Evolutionary conservation across 1,140 invertebrate genomes (phyloP).

Genomic region (Caenorhabditis elegans): DNA sequence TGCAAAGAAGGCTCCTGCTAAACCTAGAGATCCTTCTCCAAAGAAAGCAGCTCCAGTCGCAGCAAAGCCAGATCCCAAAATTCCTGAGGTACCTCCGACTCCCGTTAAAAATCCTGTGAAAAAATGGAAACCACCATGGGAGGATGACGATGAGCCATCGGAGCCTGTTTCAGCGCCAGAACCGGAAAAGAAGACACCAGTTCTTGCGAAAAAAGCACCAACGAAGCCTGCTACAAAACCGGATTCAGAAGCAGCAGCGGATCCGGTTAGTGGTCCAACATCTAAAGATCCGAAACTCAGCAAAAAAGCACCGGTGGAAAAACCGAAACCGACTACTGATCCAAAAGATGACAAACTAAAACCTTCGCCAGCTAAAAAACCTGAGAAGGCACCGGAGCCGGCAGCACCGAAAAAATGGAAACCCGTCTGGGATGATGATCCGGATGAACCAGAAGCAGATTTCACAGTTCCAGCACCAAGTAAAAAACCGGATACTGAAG

Average conservation of each 20-base stretch:
- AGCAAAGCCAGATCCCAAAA: neutral
- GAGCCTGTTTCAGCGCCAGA: neutral
- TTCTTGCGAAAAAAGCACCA: neutral
- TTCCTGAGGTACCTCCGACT: neutral
- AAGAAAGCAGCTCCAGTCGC: neutral
- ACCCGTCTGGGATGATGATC: neutral
- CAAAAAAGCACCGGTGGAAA: neutral
- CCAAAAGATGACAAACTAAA: neutral
- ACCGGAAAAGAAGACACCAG: neutral
- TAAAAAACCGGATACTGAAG: constrained; percentile 3
- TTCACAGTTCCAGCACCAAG: neutral
- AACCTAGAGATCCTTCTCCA: neutral
- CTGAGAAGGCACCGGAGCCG: neutral
- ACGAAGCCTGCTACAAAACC: neutral
- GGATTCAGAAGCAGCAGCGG: neutral
- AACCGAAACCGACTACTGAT: neutral
- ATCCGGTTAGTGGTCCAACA: neutral
- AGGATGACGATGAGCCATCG: neutral
- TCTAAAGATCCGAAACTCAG: neutral
- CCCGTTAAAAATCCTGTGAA: neutral
- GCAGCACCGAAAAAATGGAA: constrained; percentile 3
- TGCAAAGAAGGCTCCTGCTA: neutral
- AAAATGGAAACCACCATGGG: constrained; percentile 3
- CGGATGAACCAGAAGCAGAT: neutral
- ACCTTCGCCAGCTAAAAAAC: neutral